phyloP scores from a whole-genome alignment of 1,140 invertebrate genomes.

The Caerostris darwini region DNA sequence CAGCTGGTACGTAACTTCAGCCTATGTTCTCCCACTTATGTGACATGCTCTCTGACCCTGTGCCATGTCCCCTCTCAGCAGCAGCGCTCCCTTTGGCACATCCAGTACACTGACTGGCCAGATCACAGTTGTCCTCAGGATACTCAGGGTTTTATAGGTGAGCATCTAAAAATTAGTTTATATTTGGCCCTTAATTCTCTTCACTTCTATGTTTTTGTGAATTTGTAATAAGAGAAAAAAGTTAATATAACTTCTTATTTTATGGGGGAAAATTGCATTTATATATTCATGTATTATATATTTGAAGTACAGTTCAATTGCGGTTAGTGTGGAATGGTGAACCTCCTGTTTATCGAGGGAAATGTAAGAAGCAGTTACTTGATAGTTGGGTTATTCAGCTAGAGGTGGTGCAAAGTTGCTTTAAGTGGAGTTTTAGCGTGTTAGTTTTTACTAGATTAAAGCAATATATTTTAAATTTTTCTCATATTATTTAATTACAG shows the following conservation, averaged over 20 bases:
- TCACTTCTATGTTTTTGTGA: no score
- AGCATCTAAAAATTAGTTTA: conserved; percentile 72
- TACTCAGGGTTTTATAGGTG: conserved; percentile 86
- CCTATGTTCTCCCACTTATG: conserved; percentile 82
- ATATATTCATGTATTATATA: no score
- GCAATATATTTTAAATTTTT: neutral
- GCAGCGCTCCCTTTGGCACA: conserved; percentile 88
- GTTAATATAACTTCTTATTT: no score
- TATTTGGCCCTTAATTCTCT: no score
- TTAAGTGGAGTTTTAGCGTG: neutral
- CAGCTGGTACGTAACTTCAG: conserved; percentile 84
- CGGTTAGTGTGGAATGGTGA: no score
- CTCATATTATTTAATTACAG: conserved; percentile 80
- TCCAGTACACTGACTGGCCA: conserved; percentile 90
- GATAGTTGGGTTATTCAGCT: neutral
- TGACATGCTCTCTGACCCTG: conserved; percentile 81
- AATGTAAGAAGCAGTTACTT: no score
- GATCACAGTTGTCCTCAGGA: conserved; percentile 87
- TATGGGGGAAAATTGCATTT: no score
- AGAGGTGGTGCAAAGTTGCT: neutral
- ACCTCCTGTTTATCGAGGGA: no score
- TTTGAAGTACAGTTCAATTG: no score
- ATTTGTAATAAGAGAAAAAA: no score
- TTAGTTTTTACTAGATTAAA: neutral
- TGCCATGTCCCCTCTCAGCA: conserved; percentile 80